Conservation (phyloP, 2,113 vertebrate species). For the Mustela lutreola region DNA sequence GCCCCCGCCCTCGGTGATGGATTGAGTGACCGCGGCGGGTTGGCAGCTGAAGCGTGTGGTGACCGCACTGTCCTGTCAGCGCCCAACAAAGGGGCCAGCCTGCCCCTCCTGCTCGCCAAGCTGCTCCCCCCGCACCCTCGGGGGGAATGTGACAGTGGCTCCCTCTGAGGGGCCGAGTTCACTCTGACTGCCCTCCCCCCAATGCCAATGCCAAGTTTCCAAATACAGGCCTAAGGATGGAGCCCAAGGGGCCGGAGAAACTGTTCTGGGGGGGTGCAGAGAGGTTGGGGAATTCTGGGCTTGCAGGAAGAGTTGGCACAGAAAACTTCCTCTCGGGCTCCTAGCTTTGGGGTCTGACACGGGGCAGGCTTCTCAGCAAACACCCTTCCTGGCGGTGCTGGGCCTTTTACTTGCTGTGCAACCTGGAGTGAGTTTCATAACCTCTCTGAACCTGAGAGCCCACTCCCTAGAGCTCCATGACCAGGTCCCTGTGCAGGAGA, state of each 20-base stretch:
- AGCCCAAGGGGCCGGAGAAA: background rate
- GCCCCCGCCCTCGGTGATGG: constrained; percentile 91
- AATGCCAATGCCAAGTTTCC: constrained; percentile 29
- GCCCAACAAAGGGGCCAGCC: constrained; percentile 87
- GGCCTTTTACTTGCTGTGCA: constrained; percentile 34
- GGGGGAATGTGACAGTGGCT: constrained; percentile 75
- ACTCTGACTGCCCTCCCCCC: background rate
- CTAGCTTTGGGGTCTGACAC: background rate
- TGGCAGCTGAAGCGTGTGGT: constrained; percentile 91
- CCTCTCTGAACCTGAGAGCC: background rate
- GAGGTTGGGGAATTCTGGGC: background rate
- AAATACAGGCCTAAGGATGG: background rate
- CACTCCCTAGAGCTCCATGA: fast-evolving
- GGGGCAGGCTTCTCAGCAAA: background rate
- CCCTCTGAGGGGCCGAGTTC: background rate
- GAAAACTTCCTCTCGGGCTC: background rate
- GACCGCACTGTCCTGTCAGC: constrained; percentile 88
- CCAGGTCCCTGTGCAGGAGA: background rate
- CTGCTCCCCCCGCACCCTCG: constrained; percentile 59
- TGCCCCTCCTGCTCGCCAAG: constrained; percentile 64
- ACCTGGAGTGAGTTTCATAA: background rate
- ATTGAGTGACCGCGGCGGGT: constrained; percentile 89
- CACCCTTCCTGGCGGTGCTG: fast-evolving
- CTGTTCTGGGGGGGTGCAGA: fast-evolving
- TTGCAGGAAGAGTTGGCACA: background rate